These are phyloP conservation scores for Arctocebus calabarensis DNA, from an alignment of 2,797 vertebrate species.

Conservation along the genomic window DNA sequence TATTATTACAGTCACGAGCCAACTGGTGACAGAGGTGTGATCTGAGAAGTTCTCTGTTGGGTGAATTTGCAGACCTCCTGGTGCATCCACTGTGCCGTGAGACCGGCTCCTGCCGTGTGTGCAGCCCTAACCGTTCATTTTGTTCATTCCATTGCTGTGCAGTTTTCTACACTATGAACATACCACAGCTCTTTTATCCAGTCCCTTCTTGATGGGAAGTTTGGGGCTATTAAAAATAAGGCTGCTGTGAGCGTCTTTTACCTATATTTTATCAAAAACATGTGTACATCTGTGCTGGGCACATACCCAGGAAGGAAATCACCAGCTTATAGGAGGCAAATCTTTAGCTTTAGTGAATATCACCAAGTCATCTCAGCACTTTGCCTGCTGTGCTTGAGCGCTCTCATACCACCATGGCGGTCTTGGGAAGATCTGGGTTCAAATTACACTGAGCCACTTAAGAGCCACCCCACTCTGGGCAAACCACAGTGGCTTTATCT, in stretches of 20 bases:
- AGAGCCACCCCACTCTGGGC: not conserved
- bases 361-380: not conserved
- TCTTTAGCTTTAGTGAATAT: not conserved
- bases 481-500: not conserved
- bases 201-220: not conserved
- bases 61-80: not conserved
- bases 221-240: not conserved
- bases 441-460: not conserved
- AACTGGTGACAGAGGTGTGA: not conserved
- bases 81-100: not conserved
- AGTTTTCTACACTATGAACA: not conserved
- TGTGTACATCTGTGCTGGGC: accelerated
- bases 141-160: not conserved
- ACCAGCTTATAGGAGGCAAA: not conserved
- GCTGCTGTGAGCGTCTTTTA: not conserved
- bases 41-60: not conserved
- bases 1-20: not conserved
- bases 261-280: not conserved
- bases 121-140: not conserved
- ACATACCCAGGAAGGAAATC: not conserved
- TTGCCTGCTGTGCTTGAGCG: not conserved
- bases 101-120: not conserved
- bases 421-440: not conserved
- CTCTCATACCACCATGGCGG: not conserved
- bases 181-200: not conserved